A percentile compares a stretch with the other conserved stretches of the same genome.
These are phyloP conservation scores for Brachynemurus nebulosus DNA, from an alignment of 2,888 invertebrate genomes.

Conservation along the genomic window DNA sequence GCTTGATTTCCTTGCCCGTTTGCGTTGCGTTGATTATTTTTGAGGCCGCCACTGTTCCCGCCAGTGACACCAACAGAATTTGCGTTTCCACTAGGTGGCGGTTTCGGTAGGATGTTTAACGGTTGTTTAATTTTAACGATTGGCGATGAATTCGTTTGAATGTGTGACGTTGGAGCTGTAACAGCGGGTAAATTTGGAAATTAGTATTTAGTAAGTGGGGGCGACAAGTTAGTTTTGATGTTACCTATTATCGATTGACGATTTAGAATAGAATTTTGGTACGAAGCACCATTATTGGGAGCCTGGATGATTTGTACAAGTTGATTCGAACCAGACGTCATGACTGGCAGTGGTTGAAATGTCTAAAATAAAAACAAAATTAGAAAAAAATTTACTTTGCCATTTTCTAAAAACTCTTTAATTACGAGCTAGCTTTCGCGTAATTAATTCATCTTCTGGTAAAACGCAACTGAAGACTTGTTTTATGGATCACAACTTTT, in stretches of 20 bases:
- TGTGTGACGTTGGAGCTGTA: conserved; percentile 12
- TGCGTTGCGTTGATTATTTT: no score
- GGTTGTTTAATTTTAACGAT: conserved; percentile 33
- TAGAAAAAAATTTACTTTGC: not conserved
- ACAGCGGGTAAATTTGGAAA: not conserved
- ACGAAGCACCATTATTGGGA: conserved; percentile 10
- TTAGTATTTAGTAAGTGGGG: not conserved
- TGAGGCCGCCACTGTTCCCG: not conserved
- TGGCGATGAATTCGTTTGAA: conserved; percentile 25
- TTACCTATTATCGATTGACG: conserved; percentile 13
- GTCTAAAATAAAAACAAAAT: conserved; percentile 8
- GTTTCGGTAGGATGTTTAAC: conserved; percentile 32
- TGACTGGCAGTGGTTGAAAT: conserved; percentile 14
- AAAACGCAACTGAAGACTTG: no score
- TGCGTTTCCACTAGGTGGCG: conserved; percentile 24
- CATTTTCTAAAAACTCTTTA: no score
- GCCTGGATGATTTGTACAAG: conserved; percentile 14
- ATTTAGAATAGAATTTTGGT: conserved; percentile 10
- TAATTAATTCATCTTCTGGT: no score
- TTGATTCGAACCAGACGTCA: conserved; percentile 13
- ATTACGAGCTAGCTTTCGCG: no score
- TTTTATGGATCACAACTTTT: no score
- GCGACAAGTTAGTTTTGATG: no score
- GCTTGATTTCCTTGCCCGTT: not conserved
- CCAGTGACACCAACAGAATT: not conserved